A percentile compares a stretch with the other conserved stretches of the same genome.
phyloP scores from a whole-genome alignment of 2,888 invertebrate genomes.

The Stenchaetothrips biformis region DNA sequence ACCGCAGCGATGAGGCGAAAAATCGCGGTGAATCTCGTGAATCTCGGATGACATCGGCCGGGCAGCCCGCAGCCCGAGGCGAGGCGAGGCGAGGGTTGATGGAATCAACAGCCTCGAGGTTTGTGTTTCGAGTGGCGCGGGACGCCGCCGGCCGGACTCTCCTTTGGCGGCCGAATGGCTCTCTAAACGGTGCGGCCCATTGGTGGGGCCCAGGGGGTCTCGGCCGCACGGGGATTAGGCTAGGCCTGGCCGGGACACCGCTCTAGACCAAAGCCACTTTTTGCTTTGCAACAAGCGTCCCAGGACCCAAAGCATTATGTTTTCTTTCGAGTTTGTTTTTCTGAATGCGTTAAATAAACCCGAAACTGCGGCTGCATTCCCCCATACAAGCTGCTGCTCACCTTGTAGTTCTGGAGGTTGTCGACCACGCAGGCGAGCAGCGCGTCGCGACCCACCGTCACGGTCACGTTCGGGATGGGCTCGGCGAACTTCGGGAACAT shows the following conservation, averaged over 20 bases:
- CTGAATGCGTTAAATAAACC: conserved; percentile 26
- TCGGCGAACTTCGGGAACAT: conserved; percentile 79
- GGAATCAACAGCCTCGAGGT: neutral
- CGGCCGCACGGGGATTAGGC: too few species aligned
- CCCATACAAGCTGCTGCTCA: conserved; percentile 46
- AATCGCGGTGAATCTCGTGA: conserved; percentile 7
- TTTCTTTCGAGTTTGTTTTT: too few species aligned
- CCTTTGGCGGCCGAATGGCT: too few species aligned
- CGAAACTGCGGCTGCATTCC: neutral
- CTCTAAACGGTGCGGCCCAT: too few species aligned
- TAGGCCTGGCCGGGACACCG: too few species aligned
- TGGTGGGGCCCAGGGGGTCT: too few species aligned
- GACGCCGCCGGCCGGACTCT: too few species aligned
- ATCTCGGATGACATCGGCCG: conserved; percentile 2
- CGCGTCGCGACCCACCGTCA: conserved; percentile 80
- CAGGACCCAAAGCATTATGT: too few species aligned
- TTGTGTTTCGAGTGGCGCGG: neutral
- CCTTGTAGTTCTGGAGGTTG: conserved; percentile 81
- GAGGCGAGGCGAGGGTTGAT: neutral
- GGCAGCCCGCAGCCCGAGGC: neutral
- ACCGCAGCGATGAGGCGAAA: conserved; percentile 4
- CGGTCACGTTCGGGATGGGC: conserved; percentile 84
- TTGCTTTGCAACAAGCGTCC: too few species aligned
- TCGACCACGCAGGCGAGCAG: conserved; percentile 84
- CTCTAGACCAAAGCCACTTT: too few species aligned